A percentile compares a stretch with the other conserved stretches of the same genome.
Conservation (phyloP, 2,888 invertebrate genomes). For the Andrena dorsata region DNA sequence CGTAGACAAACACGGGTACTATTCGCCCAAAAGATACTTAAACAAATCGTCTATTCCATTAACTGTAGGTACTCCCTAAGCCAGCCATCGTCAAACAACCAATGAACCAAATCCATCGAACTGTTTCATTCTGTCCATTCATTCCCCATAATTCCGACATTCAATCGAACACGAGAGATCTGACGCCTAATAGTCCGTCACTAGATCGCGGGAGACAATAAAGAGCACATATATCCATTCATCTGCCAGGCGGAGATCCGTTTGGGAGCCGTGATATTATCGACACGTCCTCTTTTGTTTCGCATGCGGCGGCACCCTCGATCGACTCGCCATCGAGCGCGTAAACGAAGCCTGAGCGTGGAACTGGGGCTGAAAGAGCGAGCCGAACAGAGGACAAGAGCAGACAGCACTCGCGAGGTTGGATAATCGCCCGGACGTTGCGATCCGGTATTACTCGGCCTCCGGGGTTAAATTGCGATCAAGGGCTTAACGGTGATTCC, state of each 20-base stretch:
- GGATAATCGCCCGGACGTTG: conserved; percentile 79
- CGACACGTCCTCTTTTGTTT: conserved; percentile 26
- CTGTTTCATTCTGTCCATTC: no score
- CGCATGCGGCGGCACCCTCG: conserved; percentile 25
- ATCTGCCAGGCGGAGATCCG: not conserved
- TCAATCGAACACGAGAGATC: not conserved
- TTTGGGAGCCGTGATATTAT: conserved; percentile 19
- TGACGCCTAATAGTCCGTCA: not conserved
- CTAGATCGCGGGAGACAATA: not conserved
- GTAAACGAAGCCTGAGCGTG: conserved; percentile 42
- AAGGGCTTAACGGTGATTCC: conserved; percentile 83
- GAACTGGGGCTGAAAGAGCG: conserved; percentile 32
- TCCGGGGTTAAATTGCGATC: conserved; percentile 83
- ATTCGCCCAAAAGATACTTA: no score
- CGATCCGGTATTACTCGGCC: conserved; percentile 79
- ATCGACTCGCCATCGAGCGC: conserved; percentile 40
- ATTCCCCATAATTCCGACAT: no score
- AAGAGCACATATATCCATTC: not conserved
- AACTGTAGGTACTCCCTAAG: no score
- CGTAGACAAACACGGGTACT: no score
- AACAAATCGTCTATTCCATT: no score
- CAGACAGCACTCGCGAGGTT: conserved; percentile 68
- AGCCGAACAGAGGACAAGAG: conserved; percentile 41
- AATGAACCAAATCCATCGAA: no score
- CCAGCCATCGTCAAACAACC: no score